These are phyloP conservation scores for Archegozetes longisetosus DNA, from an alignment of 1,140 invertebrate genomes.

Conservation along the genomic window DNA sequence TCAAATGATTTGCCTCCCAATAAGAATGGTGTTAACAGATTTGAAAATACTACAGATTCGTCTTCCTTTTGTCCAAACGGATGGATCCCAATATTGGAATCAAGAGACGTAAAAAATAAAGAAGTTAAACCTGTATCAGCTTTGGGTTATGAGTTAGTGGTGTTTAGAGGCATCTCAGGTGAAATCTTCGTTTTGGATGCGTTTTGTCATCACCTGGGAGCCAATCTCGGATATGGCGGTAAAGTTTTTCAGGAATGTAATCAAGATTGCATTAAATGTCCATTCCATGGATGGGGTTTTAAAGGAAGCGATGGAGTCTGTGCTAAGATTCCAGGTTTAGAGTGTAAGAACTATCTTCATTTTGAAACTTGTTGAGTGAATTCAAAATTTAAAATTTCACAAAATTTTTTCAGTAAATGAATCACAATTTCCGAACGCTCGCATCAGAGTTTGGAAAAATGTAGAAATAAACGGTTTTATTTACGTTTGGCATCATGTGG, in stretches of 20 bases:
- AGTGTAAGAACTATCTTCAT: not conserved
- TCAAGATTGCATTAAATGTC: slow-evolving; percentile 73
- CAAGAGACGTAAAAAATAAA: slow-evolving; percentile 40
- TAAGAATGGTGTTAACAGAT: too few species aligned
- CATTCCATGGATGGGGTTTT: slow-evolving; percentile 75
- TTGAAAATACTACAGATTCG: too few species aligned
- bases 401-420: too few species aligned
- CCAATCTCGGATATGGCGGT: slow-evolving; percentile 61
- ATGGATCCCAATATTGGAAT: slow-evolving; percentile 64
- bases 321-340: slow-evolving; percentile 43
- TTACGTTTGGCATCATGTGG: slow-evolving; percentile 65
- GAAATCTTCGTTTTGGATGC: slow-evolving; percentile 55
- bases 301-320: slow-evolving; percentile 50
- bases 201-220: slow-evolving; percentile 76
- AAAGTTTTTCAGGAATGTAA: slow-evolving; percentile 39
- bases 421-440: slow-evolving; percentile 29
- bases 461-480: slow-evolving; percentile 53
- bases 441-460: slow-evolving; percentile 42
- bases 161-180: slow-evolving; percentile 45
- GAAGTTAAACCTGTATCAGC: slow-evolving; percentile 41
- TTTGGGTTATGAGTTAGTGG: slow-evolving; percentile 54
- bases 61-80: slow-evolving; percentile 79
- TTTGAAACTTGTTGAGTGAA: not conserved
- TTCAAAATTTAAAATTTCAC: too few species aligned
- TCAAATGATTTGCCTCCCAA: too few species aligned